Evolutionary conservation across 2,797 vertebrate genomes (phyloP), one percentile per base, ranked within the genome.

Genomic region (Glyptemys insculpta): DNA sequence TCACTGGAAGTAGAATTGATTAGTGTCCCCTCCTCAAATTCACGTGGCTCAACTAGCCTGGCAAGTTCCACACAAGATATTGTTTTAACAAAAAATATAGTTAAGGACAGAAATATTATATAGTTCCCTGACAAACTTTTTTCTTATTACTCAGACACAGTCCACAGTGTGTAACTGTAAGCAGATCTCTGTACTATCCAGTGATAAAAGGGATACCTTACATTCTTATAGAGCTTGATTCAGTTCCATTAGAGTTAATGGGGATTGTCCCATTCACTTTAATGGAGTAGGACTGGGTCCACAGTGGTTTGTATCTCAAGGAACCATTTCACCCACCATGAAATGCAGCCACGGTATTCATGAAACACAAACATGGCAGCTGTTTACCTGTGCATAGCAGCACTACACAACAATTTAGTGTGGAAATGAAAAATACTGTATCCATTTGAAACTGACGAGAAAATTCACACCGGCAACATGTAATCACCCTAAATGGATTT

Each of bases 11-110:
- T 44, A 57, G 49, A 85, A 41, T 27, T 81, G 47, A 23, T 4
- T 2, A 53, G n/a, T 1, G 10, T 5, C 6, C 1, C 29, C 52
- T 72, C 6, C n/a, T 49, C 47, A 54, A 76, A 25, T 74, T 49
- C 83, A 34, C 0, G 0, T 25, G 1, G 1, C 49, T 53, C 4
- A 80, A 23, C 59, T 34, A n/a, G 18, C 44, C 49, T 7, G 47
- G 25, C 74, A 49, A 47, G 14, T 74, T 68, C 0, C 7, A 52
- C 11, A 37, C 23, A 56, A 37, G 52, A 21, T 2, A 53, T 2
- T 49, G 37, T 12, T n/a, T 16, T 3, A 21, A 72, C 68, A 72
- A 89, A 88, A 85, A 94, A 82, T 3, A 53, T 62, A 85, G 4
- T 5, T 78, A 4, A 87, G 52, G 23, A 29, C 44, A 18, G 3